Base-by-base conservation (phyloP, 2,113 vertebrate genomes). In the Capreolus pygargus region DNA sequence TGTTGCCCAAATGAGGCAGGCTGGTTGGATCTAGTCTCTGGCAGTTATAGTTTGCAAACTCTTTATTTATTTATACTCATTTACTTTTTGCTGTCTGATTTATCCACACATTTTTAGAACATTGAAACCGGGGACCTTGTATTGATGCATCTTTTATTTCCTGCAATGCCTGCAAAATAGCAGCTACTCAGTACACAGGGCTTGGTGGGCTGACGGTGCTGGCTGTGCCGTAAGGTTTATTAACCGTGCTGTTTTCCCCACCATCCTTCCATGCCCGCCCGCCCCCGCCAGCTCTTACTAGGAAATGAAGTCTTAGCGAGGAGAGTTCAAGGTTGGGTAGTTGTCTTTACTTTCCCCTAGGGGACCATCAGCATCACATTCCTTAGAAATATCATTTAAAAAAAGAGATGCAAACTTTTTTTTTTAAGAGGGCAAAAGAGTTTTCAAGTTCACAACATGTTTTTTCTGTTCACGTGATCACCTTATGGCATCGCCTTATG, bases 1-100 rank as follows among this genome's bases (percentile, higher is more conserved):
- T 91, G 55, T 91, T 74, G 83, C 60, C 28, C 84, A 92, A 50
- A 47, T 61, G 81, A 95, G 13, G 19, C 55, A 52, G 78, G 36
- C 79, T 50, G 39, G 27, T 87, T 97, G 95, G 58, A 89, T 78
- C 23, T 23, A 25, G 83, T 96, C 13, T 54, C 28, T 54, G 83
- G 78, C 5, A 84, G 67, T 81, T 55, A 25, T 55, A 25, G 55
- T 84, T 97, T 96, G 13, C 30, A 93, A 86, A 30, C 90, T 92
- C 70, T 95, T 96, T 76, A 95, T 86, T 95, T 97, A 95, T 97
- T 96, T 89, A 79, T 70, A 91, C 92, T 55, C 61, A 28, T 92
- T 96, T 96, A 57, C 85, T 96, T 97, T 96, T 96, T 86, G 96
- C 93, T 95, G 84, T 97, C 50, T 96, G 94, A 55, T 76, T 96